Evolutionary conservation across 2,888 invertebrate species (phyloP).

Genomic region (Argyresthia goedartella): DNA sequence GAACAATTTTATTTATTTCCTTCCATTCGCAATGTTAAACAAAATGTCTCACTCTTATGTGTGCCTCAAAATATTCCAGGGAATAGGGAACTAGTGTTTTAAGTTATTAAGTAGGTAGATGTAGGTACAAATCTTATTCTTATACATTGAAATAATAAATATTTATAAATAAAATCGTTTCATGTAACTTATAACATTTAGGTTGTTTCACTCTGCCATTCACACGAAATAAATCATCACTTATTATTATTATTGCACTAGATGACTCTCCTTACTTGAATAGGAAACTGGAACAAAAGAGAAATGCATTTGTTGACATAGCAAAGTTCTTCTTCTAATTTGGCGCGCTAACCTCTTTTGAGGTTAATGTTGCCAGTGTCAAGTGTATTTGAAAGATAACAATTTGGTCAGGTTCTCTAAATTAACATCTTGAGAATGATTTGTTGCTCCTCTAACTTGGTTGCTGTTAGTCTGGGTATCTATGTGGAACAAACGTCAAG

Average conservation of each 20-base stretch:
- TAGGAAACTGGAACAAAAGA: conserved; percentile 61
- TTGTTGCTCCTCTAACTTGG: too few species aligned
- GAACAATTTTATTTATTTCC: not conserved
- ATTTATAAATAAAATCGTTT: not conserved
- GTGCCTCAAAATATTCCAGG: too few species aligned
- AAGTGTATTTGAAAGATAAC: too few species aligned
- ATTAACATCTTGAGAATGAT: too few species aligned
- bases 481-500: too few species aligned
- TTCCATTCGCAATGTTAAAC: not conserved
- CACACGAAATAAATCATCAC: not conserved
- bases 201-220: not conserved
- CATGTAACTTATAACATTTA: not conserved
- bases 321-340: too few species aligned
- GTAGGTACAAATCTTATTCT: not conserved
- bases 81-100: too few species aligned
- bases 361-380: too few species aligned
- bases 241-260: not conserved
- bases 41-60: too few species aligned
- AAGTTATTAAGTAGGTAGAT: not conserved
- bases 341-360: too few species aligned
- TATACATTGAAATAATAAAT: not conserved
- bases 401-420: too few species aligned
- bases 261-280: conserved; percentile 47
- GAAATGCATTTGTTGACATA: not conserved
- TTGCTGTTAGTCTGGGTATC: too few species aligned